Base-by-base conservation (phyloP, 2,797 vertebrate species). In the Muscicapa comitata region DNA sequence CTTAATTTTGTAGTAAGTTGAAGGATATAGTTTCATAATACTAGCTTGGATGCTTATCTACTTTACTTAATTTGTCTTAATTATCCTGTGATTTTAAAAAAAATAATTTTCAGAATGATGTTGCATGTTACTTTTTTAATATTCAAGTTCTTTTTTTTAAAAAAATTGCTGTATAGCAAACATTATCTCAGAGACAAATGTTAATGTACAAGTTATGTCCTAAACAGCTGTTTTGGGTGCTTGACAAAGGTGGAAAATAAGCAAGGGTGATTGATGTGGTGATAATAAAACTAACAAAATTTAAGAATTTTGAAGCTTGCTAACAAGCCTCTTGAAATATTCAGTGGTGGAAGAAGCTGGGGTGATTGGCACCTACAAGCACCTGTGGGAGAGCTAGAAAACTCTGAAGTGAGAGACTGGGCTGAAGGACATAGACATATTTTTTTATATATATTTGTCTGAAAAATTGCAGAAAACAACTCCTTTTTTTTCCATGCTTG, bases 121-220 rank as follows among this genome's bases (percentile, higher is more conserved):
- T 38, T 83, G 16, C 7, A 6, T 23, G 3, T 33, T 57, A 37
- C 18, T 76, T 91, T 12, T 92, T 84, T 84, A 57, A 12, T 63
- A 42, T 81, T 88, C 1, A 25, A 47, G 16, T 67, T n/a, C 0
- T 3, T 48, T 42, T 29, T 25, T 47, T 63, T 10, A 12, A 38
- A 38, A 6, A 3, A 23, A 38, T 55, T 5, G 2, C 45, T 63
- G 8, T 24, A 16, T 74, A 76, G 48, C 42, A 80, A 26, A 43
- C 13, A 23, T n/a, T 61, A 8, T 45, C 17, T 74, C 25, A 25
- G 42, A 70, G 23, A 40, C 13, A 77, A 29, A 25, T 28, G 5
- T 67, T 73, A 42, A 9, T 25, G 2, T 48, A 26, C 0, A 0
- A n/a, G 33, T 63, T 51, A 25, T 6, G 16, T 14, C 13, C 21